These are phyloP conservation scores for Chloroceryle amazona DNA, from an alignment of 2,797 vertebrate species.

Conservation along the genomic window DNA sequence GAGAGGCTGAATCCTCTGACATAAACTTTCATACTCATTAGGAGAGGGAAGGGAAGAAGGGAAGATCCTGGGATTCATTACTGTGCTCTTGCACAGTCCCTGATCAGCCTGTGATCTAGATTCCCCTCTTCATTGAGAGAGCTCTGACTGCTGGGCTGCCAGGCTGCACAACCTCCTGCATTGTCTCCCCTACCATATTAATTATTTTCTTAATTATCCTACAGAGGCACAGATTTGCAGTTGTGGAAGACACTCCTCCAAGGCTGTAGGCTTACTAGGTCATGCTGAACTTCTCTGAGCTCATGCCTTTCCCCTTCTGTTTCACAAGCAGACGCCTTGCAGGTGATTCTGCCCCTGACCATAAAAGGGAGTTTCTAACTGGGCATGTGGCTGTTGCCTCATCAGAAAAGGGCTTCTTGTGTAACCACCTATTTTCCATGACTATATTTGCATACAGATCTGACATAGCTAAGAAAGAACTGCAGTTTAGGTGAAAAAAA, in stretches of 20 bases:
- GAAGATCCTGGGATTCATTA: background rate
- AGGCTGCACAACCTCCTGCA: background rate
- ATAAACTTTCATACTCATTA: rapidly evolving
- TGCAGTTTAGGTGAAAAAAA: background rate
- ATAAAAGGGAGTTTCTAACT: background rate
- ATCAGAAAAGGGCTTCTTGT: background rate
- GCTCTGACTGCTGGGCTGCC: background rate
- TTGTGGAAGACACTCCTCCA: background rate
- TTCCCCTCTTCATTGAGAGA: background rate
- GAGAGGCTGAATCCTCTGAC: background rate
- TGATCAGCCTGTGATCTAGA: too few relatives aligned
- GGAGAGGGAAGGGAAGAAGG: background rate
- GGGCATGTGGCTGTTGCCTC: background rate
- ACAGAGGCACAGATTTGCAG: background rate
- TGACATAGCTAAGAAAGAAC: background rate
- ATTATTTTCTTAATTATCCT: background rate
- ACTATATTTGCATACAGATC: background rate
- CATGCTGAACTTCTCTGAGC: background rate
- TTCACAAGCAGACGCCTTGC: background rate
- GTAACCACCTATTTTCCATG: background rate
- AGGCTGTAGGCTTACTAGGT: rapidly evolving
- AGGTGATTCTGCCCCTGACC: background rate
- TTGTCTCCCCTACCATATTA: rapidly evolving
- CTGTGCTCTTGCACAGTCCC: background rate
- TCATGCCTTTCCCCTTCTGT: rapidly evolving